Base-by-base conservation (phyloP, 2,797 vertebrate species). In the Onychomys arenicola region DNA sequence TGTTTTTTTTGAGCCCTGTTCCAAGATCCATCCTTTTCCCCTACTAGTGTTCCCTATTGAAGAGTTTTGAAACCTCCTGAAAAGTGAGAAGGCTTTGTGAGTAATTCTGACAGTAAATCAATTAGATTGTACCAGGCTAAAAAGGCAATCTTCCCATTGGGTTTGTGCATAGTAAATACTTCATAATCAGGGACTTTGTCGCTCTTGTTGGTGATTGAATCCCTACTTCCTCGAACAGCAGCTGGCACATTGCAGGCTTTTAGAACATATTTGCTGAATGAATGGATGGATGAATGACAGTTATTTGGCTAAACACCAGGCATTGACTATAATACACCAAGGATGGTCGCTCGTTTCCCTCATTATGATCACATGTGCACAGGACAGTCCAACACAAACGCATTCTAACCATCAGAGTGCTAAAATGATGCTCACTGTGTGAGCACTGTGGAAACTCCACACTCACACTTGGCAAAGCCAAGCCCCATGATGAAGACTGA, bases 261-360 rank as follows among this genome's bases (percentile, higher is more conserved):
- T 95, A 91, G 94, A 87, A 89, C 96, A 86, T 93, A 95, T 91
- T 96, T 89, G 78, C 93, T 73, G 91, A 97, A 94, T 82, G 73
- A 95, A 91, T 90, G 61, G 84, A 87, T 27, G 80, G 77, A 67
- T 40, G 81, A 93, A 81, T 90, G 90, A 94, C 63, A 92, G 78
- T 61, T 88, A 75, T 81, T 89, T 96, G 95, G 88, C 78, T 81
- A 92, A 93, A 88, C 90, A 71, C 25, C 43, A 94, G 90, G 89
- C 61, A 32, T 12, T 87, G 85, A 95, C 81, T 71, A 9, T 87
- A 76, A 89, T 82, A 43, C 73, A 67, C 81, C 83, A 59, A 96
- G 82, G 83, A 91, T 78, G 67, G 76, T 67, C 12, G n/a, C 93
- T 96, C 52, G 14, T 85, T 92, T 90, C 95, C 87, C 95, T 95